Evolutionary conservation across 2,113 vertebrate species (phyloP).

Genomic region (Chaenogobius annularis): DNA sequence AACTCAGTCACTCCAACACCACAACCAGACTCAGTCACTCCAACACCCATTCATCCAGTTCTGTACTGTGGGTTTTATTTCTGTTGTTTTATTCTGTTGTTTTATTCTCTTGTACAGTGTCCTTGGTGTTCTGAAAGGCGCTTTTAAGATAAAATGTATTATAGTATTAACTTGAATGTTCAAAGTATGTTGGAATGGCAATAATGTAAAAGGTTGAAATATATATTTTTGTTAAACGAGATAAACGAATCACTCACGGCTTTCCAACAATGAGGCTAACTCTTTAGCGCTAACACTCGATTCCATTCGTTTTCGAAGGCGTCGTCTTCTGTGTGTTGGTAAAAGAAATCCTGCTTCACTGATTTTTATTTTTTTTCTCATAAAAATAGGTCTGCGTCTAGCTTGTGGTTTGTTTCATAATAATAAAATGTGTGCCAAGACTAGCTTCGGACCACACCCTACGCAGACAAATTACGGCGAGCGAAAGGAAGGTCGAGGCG

Average conservation of each 20-base stretch:
- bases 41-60: too few relatives aligned
- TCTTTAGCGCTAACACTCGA: slow-evolving; percentile 46
- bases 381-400: slow-evolving; percentile 79
- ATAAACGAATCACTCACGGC: slow-evolving; percentile 52
- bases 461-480: slow-evolving; percentile 74
- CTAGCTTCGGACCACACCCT: slow-evolving; percentile 84
- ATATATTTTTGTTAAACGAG: slow-evolving; percentile 10
- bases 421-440: slow-evolving; percentile 87
- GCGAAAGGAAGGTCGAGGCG: slow-evolving; percentile 65
- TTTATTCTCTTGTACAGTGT: too few relatives aligned
- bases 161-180: slow-evolving; percentile 7
- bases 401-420: slow-evolving; percentile 83
- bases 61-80: too few relatives aligned
- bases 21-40: too few relatives aligned
- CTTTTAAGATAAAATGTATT: too few relatives aligned
- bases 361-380: slow-evolving; percentile 69
- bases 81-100: too few relatives aligned
- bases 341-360: slow-evolving; percentile 83
- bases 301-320: slow-evolving; percentile 51
- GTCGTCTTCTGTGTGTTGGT: slow-evolving; percentile 61
- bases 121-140: too few relatives aligned
- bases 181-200: slow-evolving; percentile 7
- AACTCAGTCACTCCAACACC: too few relatives aligned
- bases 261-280: slow-evolving; percentile 64
- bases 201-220: not conserved